Evolutionary conservation across 2,113 vertebrate species (phyloP).

Genomic region (Cygnus atratus): DNA sequence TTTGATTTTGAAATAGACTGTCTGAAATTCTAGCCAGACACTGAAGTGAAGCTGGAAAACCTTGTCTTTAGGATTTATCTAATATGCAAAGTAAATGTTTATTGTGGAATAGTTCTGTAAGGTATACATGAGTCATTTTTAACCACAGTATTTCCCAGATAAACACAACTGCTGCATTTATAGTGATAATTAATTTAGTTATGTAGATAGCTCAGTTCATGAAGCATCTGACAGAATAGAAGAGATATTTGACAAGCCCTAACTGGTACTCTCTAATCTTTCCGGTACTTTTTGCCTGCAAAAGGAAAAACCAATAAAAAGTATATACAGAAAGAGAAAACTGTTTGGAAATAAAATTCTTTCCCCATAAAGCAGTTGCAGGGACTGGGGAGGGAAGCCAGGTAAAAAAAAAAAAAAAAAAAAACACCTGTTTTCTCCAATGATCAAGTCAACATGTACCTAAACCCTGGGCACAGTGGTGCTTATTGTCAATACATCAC

Average conservation of each 20-base stretch:
- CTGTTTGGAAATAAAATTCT: not conserved
- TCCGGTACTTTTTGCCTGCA: not conserved
- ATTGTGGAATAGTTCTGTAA: not conserved
- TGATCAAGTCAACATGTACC: not conserved
- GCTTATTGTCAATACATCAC: not conserved
- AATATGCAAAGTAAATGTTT: not conserved
- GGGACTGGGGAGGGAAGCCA: not conserved
- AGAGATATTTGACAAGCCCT: conserved; percentile 62
- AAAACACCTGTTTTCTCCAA: not conserved
- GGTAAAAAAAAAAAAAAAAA: not conserved
- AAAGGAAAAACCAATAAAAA: not conserved
- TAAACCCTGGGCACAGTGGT: not conserved
- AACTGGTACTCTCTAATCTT: conserved; percentile 16
- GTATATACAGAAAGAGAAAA: not conserved
- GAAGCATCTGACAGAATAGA: conserved; percentile 48
- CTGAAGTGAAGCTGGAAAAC: not conserved
- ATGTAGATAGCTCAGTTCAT: not conserved
- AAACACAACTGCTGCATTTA: conserved; percentile 43
- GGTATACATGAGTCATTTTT: conserved; percentile 31
- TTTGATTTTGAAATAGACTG: conserved; percentile 25
- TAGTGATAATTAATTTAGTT: conserved; percentile 46
- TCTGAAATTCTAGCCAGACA: conserved; percentile 17
- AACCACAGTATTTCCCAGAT: conserved; percentile 40
- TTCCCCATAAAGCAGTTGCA: not conserved
- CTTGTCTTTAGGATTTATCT: not conserved